Evolutionary conservation across 92 coral and sea anemone genomes (phyloP), one percentile per base, ranked within the genome.

Genomic region (Epizoanthus ramosus): DNA sequence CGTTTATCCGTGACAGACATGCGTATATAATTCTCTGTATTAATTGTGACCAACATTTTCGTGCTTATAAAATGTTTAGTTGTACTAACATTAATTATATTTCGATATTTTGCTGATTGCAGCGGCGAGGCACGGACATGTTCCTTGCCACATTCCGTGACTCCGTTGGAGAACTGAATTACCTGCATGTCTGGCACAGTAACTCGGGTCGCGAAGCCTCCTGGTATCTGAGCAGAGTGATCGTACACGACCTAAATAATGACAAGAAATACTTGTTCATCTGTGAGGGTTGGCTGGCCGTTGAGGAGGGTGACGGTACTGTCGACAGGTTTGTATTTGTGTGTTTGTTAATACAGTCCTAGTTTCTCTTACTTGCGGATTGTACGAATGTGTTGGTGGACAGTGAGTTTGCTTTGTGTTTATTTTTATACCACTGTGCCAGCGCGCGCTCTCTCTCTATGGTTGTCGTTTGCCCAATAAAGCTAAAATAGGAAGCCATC

Each of bases 101-200:
- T 16, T 3, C 15, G 37, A 41, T 22, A 60, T 77, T 77, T 39
- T 59, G 53, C n/a, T 21, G 4, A 15, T 58, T 77, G 82, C 47
- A 77, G 83, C 90, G 98, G 17, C 88, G 94, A 10, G 95, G 96
- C 9, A 87, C 91, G 28, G 98, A 95, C 58, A 84, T 92, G 57
- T 95, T 95, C 84, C 80, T 95, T 56, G 94, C 98, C 4, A 95
- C 98, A 58, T 95, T 92, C 66, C 94, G 92, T 10, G 96, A 91
- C 58, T 77, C 88, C 63, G 66, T 95, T 21, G 98, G 98, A 10
- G 96, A 90, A 41, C 84, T 95, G 9, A 91, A 92, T 81, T 93
- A 93, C 43, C 83, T 93, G 13, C 98, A 95, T 74, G 87, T 95
- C 67, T 95, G 98, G 98, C 98, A 95, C 80, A 92, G 92, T 57